Percentiles rank a stretch among this genome's conserved stretches.
Conservation (phyloP, 2,888 invertebrate species). For the Terebella lapidaria region DNA sequence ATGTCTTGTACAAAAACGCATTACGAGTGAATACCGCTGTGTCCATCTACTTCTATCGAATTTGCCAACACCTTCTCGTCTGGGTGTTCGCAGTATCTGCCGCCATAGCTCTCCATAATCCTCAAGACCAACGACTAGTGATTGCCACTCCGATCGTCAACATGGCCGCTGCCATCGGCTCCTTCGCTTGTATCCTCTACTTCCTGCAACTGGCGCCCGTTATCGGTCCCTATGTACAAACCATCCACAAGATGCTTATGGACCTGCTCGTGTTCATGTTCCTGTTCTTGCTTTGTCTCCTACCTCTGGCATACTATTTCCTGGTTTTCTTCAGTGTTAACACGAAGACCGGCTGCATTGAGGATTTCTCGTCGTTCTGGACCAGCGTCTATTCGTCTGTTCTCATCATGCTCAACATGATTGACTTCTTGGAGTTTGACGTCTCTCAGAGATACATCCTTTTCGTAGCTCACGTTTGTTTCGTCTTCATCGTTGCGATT, state of each 20-base stretch:
- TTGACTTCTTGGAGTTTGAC: not conserved
- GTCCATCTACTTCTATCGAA: not conserved
- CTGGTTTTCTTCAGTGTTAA: slow-evolving; percentile 2
- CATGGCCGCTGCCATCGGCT: not conserved
- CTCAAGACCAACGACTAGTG: no score
- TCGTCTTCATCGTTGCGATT: slow-evolving; percentile 14
- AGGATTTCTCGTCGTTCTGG: slow-evolving; percentile 1
- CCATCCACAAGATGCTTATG: slow-evolving; percentile 13
- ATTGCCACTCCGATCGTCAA: no score
- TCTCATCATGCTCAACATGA: slow-evolving; percentile 16
- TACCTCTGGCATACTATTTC: slow-evolving; percentile 11
- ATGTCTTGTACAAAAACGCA: no score
- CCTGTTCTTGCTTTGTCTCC: slow-evolving; percentile 8
- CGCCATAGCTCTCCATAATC: not conserved
- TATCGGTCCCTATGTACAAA: slow-evolving; percentile 15
- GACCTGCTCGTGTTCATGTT: slow-evolving; percentile 13
- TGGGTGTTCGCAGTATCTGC: not conserved
- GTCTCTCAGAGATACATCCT: not conserved
- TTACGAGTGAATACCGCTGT: no score
- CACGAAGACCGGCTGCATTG: slow-evolving; percentile 4
- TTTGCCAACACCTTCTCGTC: not conserved
- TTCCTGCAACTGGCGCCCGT: slow-evolving; percentile 17
- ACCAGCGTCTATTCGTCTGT: slow-evolving; percentile 7
- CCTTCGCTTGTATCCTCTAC: slow-evolving; percentile 6
- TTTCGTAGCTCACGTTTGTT: slow-evolving; percentile 7